phyloP scores from a whole-genome alignment of 2,888 invertebrate species.

The Synanthedon myopaeformis region DNA sequence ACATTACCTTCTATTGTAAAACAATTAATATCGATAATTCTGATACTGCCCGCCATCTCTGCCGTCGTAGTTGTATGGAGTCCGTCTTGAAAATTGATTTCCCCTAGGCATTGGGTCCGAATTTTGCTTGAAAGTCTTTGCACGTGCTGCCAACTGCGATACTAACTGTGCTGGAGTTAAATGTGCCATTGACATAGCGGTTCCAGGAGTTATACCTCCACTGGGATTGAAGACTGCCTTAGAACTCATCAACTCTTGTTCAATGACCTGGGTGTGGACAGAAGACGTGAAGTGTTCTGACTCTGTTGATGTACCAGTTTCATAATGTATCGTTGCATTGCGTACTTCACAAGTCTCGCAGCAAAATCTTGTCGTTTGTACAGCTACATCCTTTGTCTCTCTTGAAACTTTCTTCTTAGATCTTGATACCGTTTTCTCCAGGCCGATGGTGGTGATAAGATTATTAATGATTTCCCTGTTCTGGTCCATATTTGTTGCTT shows the following conservation, averaged over 20 bases:
- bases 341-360: constrained; percentile 57
- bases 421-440: constrained; percentile 36
- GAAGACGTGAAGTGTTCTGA: constrained; percentile 33
- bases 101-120: constrained; percentile 18
- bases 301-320: constrained; percentile 31
- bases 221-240: constrained; percentile 49
- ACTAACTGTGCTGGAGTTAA: constrained; percentile 61
- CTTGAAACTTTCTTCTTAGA: constrained; percentile 35
- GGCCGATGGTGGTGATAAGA: constrained; percentile 39
- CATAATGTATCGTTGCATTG: constrained; percentile 27
- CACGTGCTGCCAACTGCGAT: constrained; percentile 56
- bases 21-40: constrained; percentile 7
- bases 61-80: constrained; percentile 25
- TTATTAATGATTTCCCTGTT: constrained; percentile 53
- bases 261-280: constrained; percentile 55
- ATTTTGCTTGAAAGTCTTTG: constrained; percentile 48
- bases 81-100: constrained; percentile 24
- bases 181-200: constrained; percentile 54
- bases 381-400: constrained; percentile 43
- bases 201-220: constrained; percentile 38
- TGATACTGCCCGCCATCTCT: constrained; percentile 25
- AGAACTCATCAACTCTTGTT: constrained; percentile 50
- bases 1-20: background rate
- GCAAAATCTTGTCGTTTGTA: constrained; percentile 44
- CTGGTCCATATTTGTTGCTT: constrained; percentile 27